Conservation (phyloP, 2,888 invertebrate species). For the Tiphia femorata region DNA sequence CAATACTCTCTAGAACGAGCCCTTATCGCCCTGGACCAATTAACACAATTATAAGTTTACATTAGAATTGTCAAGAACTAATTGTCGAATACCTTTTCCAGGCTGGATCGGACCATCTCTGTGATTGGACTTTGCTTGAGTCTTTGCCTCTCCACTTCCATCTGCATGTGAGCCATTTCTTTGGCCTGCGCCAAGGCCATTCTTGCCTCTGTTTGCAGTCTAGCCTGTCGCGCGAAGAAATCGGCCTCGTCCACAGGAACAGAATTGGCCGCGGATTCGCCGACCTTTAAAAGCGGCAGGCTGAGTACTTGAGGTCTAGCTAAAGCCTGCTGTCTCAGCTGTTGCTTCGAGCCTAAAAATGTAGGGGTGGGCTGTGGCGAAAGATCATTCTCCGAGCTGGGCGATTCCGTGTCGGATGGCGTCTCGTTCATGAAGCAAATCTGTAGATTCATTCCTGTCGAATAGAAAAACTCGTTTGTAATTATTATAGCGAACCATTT, state of each 20-base stretch:
- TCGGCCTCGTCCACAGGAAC: conserved; percentile 76
- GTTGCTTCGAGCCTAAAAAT: conserved; percentile 39
- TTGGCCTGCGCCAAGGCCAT: conserved; percentile 91
- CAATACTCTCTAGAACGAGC: too few relatives aligned
- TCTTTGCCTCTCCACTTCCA: conserved; percentile 84
- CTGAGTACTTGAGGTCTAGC: conserved; percentile 60
- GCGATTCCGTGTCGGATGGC: conserved; percentile 86
- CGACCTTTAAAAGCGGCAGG: conserved; percentile 61
- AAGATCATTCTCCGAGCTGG: conserved; percentile 78
- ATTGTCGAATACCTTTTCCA: conserved; percentile 78
- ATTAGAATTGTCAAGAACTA: not conserved
- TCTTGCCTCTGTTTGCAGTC: conserved; percentile 88
- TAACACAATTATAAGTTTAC: not conserved
- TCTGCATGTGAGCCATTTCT: conserved; percentile 91
- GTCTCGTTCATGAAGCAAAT: conserved; percentile 97
- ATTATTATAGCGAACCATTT: too few relatives aligned
- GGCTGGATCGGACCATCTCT: conserved; percentile 84
- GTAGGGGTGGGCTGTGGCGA: conserved; percentile 44
- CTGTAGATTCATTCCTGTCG: conserved; percentile 89
- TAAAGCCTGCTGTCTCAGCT: conserved; percentile 24
- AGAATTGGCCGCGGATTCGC: conserved; percentile 49
- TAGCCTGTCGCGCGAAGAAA: conserved; percentile 84
- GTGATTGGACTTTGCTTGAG: conserved; percentile 86
- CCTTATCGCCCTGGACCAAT: too few relatives aligned
- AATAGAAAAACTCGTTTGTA: not conserved